Base-by-base conservation (phyloP, 2,888 invertebrate genomes). In the Agrypnus murinus region DNA sequence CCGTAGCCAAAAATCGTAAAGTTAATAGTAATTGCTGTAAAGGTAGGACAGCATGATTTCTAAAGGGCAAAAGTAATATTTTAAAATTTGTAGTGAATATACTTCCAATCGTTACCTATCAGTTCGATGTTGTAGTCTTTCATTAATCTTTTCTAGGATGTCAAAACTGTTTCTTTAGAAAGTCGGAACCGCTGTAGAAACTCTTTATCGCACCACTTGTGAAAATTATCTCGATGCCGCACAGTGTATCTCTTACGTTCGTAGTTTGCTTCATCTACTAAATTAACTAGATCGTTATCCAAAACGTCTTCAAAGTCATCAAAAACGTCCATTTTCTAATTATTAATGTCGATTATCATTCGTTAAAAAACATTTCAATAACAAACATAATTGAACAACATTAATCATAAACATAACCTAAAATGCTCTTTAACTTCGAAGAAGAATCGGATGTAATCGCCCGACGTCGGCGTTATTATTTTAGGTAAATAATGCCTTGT, bases 1-100 rank as follows among this genome's bases (percentile, higher is more conserved):
- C 68, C 8, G 67, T 43, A 19, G 72, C 72, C 65, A 65, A 70
- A 40, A 71, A 72, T 7, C 71, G 31, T 14, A 74, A 40, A 2
- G 70, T 65, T 19, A 72, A 19, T 3, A 74, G 57, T 32, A 73
- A 12, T 38, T 74, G 66, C 10, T 53, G 34, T 10, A 68, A 6
- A 1, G 50, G 32, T 31, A 12, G 31, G 12, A 32, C 12, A 31
- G 50, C 50, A 50, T 50, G 50, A 50, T 50, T 50, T 50, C 50
- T 50, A 50, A 10, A 32, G 31, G 12, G 12, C 10, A 38, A 5
- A 25, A 25, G 2, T 25, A 25, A 25, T 25, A n/a, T n/a, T n/a
- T n/a, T n/a, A n/a, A n/a, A n/a, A n/a, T n/a, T n/a, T n/a, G n/a
- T n/a, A n/a, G n/a, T n/a, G n/a, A n/a, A n/a, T n/a, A n/a, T n/a